Evolutionary conservation across 2,888 invertebrate species (phyloP).

Genomic region (Melinopterus prodromus): DNA sequence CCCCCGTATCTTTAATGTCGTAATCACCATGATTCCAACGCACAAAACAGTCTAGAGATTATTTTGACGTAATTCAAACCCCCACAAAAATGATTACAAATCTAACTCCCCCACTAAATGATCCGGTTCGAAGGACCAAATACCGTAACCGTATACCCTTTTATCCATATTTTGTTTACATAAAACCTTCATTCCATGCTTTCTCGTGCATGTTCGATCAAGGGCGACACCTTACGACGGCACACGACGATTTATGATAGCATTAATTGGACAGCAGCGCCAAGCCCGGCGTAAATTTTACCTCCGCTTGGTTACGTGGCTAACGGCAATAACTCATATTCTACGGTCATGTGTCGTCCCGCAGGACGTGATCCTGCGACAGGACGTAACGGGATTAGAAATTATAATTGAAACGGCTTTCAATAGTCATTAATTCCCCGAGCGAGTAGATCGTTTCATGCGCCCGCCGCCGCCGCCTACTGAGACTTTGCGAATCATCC

Average conservation of each 20-base stretch:
- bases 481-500: background rate
- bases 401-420: slow-evolving; percentile 27
- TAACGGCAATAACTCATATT: background rate
- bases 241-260: background rate
- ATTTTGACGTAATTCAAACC: background rate
- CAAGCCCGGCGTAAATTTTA: background rate
- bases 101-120: background rate
- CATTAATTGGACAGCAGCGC: background rate
- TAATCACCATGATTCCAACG: too few species aligned
- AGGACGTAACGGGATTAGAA: slow-evolving; percentile 13
- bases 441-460: background rate
- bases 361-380: background rate
- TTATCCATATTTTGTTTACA: background rate
- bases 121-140: background rate
- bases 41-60: too few species aligned
- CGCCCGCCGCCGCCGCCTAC: background rate
- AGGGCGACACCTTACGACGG: slow-evolving; percentile 4
- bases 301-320: background rate
- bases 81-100: background rate
- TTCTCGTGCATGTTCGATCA: background rate
- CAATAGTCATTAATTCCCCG: slow-evolving; percentile 23
- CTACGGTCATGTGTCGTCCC: background rate
- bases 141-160: background rate
- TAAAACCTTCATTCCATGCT: background rate
- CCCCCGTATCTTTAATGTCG: too few species aligned